Evolutionary conservation across 2,888 invertebrate species (phyloP).

Genomic region (Smittia aterrima): DNA sequence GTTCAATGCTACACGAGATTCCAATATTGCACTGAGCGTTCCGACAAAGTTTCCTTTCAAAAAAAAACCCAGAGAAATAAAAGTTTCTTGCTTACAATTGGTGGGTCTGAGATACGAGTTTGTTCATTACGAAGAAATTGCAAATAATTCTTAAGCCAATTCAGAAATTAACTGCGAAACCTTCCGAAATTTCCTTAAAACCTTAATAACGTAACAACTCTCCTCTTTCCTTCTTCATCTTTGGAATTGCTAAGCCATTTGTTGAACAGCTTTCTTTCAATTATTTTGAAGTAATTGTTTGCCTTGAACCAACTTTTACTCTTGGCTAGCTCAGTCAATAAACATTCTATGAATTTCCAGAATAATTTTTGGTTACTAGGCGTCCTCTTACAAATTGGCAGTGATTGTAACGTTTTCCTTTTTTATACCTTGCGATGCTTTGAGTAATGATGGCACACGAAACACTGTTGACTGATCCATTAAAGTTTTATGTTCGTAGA

Average conservation of each 20-base stretch:
- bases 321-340: neutral
- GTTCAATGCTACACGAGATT: neutral
- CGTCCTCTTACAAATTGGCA: neutral
- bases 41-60: too few species aligned
- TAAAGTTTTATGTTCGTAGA: constrained; percentile 15
- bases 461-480: constrained; percentile 20
- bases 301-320: too few species aligned
- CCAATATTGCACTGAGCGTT: neutral
- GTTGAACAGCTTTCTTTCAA: neutral
- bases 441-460: neutral
- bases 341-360: neutral
- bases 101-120: too few species aligned
- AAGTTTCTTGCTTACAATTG: too few species aligned
- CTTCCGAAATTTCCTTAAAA: neutral
- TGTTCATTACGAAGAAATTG: too few species aligned
- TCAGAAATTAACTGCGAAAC: too few species aligned
- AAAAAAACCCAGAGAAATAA: too few species aligned
- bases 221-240: neutral
- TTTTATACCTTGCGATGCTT: neutral
- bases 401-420: neutral
- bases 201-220: neutral
- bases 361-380: neutral
- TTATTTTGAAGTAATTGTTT: neutral
- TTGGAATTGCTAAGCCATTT: neutral
- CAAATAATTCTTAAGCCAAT: too few species aligned